A percentile compares a stretch with the other conserved stretches of the same genome.
Conservation (phyloP, 2,113 vertebrate species). For the Eonycteris spelaea region DNA sequence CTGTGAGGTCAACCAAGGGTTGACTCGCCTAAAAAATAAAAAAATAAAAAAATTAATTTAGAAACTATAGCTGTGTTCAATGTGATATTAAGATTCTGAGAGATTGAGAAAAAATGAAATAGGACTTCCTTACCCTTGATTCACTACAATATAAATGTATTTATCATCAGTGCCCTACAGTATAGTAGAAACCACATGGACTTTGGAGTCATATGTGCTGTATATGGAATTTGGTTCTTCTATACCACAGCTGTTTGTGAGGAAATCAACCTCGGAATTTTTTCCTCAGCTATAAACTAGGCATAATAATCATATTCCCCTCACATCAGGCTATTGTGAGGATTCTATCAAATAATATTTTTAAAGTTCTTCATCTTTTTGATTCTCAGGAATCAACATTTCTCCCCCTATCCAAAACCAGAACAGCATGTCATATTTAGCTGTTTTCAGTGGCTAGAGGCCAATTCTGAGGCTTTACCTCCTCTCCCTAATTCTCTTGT, state of each 20-base stretch:
- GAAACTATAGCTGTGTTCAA: not conserved
- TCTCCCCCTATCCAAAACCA: not conserved
- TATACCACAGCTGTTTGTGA: not conserved
- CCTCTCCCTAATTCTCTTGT: not conserved
- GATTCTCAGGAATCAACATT: not conserved
- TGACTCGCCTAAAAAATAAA: too few species aligned
- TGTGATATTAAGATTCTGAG: conserved; percentile 24
- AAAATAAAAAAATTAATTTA: too few species aligned
- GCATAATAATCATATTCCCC: not conserved
- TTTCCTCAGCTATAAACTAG: not conserved
- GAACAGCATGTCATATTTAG: not conserved
- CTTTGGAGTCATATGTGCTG: not conserved
- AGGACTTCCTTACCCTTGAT: not conserved
- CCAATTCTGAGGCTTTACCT: not conserved
- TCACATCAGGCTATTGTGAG: not conserved
- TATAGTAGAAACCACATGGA: not conserved
- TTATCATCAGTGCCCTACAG: not conserved
- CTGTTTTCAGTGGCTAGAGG: not conserved
- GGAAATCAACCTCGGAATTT: not conserved
- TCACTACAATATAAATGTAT: not conserved
- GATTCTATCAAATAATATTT: not conserved
- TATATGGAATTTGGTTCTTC: not conserved
- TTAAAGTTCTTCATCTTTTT: conserved; percentile 14
- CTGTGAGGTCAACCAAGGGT: too few species aligned
- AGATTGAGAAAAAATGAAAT: not conserved